These are phyloP conservation scores for Zelostemma sp. DNA, from an alignment of 1,140 invertebrate species.

Conservation along the genomic window DNA sequence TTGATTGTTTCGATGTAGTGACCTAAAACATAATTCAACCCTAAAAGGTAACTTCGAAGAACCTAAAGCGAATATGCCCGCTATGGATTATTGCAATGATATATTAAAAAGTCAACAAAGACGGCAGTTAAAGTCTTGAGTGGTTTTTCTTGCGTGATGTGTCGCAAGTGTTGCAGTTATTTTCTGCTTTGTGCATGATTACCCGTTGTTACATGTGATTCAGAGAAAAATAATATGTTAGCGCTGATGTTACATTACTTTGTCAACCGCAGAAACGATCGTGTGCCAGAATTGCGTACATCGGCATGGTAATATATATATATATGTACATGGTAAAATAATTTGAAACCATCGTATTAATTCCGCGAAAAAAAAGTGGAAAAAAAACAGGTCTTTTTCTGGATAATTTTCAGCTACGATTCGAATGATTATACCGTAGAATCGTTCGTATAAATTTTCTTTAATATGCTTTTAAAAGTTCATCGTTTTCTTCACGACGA, in stretches of 20 bases:
- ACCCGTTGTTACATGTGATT: background rate
- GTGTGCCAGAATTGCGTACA: background rate
- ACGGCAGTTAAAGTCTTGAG: background rate
- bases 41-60: too few relatives aligned
- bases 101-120: background rate
- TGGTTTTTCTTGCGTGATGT: constrained; percentile 1
- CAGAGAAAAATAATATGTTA: background rate
- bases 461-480: background rate
- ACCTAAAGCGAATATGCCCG: background rate
- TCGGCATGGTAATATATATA: too few relatives aligned
- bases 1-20: background rate
- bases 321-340: too few relatives aligned
- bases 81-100: background rate
- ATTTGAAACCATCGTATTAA: too few relatives aligned
- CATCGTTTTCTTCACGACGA: too few relatives aligned
- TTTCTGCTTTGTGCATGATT: constrained; percentile 3
- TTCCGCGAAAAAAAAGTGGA: too few relatives aligned
- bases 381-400: too few relatives aligned
- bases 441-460: too few relatives aligned
- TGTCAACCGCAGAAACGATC: constrained; percentile 1
- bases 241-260: background rate
- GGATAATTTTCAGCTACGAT: too few relatives aligned
- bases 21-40: too few relatives aligned
- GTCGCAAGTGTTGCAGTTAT: constrained; percentile 1
- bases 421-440: too few relatives aligned